These are phyloP conservation scores for Darevskia mixta DNA, from an alignment of 2,797 vertebrate genomes.

Conservation along the genomic window DNA sequence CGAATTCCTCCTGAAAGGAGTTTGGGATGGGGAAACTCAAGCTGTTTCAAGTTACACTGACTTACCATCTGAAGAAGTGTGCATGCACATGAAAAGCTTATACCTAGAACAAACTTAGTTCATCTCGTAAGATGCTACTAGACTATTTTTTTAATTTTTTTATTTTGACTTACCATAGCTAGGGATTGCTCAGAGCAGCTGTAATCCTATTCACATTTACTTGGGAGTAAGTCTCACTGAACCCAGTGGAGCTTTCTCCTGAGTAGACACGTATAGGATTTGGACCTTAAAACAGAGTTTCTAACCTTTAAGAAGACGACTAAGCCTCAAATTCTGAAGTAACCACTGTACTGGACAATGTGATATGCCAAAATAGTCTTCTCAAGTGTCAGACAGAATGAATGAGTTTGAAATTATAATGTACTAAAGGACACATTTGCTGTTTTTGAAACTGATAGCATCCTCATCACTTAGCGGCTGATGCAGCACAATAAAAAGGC, in stretches of 20 bases:
- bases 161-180: too few species aligned
- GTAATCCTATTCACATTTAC: not conserved
- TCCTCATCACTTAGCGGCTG: conserved; percentile 49
- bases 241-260: not conserved
- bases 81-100: too few species aligned
- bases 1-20: too few species aligned
- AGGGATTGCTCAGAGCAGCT: not conserved
- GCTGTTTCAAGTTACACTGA: too few species aligned
- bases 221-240: not conserved
- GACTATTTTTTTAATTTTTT: too few species aligned
- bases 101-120: too few species aligned
- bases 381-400: not conserved
- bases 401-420: conserved; percentile 22
- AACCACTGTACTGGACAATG: conserved; percentile 10
- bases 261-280: not conserved
- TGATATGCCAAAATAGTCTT: not conserved
- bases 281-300: too few species aligned
- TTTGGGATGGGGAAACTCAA: too few species aligned
- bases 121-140: too few species aligned
- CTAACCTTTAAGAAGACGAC: not conserved
- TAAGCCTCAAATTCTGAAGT: not conserved
- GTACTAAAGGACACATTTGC: not conserved
- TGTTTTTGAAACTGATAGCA: conserved; percentile 34
- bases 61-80: too few species aligned
- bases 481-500: conserved; percentile 26